These are phyloP conservation scores for Characodon lateralis DNA, from an alignment of 2,797 vertebrate genomes.

Conservation along the genomic window DNA sequence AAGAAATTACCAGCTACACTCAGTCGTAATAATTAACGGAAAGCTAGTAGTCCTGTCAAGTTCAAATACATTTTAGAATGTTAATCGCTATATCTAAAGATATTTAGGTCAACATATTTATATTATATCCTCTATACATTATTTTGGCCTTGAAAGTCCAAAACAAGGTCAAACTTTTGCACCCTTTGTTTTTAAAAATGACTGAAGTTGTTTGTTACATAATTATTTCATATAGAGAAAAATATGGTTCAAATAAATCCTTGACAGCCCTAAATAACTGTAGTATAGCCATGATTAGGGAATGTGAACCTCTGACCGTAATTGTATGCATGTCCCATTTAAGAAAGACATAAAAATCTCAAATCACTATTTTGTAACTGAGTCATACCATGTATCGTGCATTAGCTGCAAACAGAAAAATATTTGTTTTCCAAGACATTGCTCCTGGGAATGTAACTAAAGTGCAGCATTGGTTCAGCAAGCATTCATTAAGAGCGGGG, in stretches of 20 bases:
- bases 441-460: conserved; percentile 42
- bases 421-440: conserved; percentile 29
- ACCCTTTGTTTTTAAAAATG: neutral
- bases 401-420: conserved; percentile 4
- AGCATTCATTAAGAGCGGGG: conserved; percentile 62
- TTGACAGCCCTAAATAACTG: neutral
- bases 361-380: conserved; percentile 17
- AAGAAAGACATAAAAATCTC: conserved; percentile 6
- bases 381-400: neutral
- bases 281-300: neutral
- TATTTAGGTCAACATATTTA: neutral
- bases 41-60: neutral
- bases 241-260: neutral
- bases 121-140: neutral
- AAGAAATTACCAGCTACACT: neutral
- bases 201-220: neutral
- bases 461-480: conserved; percentile 48
- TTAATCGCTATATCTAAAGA: neutral
- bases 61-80: neutral
- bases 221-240: neutral
- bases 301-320: neutral
- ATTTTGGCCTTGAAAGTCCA: neutral
- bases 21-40: neutral
- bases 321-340: neutral
- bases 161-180: neutral